phyloP scores from a whole-genome alignment of 2,888 invertebrate species.

The Ditula angustiorana region DNA sequence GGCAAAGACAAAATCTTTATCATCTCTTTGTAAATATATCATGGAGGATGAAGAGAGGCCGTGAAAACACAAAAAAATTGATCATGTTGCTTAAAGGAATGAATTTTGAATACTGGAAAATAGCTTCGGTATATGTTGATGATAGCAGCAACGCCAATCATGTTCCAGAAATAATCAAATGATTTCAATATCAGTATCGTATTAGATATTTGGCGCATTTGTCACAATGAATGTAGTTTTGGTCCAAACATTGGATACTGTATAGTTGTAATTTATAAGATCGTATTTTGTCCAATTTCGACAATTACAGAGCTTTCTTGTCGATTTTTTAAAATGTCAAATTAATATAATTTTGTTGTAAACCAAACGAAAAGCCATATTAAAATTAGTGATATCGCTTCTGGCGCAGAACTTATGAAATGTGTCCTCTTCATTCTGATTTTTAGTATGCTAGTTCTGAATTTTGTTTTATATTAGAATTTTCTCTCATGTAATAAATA shows the following conservation, averaged over 20 bases:
- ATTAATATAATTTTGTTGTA: background rate
- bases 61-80: background rate
- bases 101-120: background rate
- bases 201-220: conserved; percentile 2
- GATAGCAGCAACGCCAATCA: background rate
- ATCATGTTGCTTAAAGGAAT: too few species aligned
- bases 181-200: conserved; percentile 15
- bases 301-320: conserved; percentile 19
- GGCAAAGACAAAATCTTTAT: too few species aligned
- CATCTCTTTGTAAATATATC: too few species aligned
- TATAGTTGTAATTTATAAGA: conserved; percentile 29
- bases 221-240: conserved; percentile 23
- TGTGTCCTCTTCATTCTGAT: background rate
- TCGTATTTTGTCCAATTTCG: conserved; percentile 29
- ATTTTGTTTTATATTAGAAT: conserved; percentile 20
- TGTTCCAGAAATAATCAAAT: too few species aligned
- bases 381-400: background rate
- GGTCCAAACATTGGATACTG: conserved; percentile 30
- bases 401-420: background rate
- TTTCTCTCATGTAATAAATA: conserved; percentile 24
- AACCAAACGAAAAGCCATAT: background rate
- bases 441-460: conserved; percentile 5
- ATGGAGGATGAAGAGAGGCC: too few species aligned
- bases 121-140: background rate
- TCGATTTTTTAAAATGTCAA: conserved; percentile 12